These are phyloP conservation scores for Istiophorus platypterus DNA, from an alignment of 2,113 vertebrate genomes.

Conservation along the genomic window DNA sequence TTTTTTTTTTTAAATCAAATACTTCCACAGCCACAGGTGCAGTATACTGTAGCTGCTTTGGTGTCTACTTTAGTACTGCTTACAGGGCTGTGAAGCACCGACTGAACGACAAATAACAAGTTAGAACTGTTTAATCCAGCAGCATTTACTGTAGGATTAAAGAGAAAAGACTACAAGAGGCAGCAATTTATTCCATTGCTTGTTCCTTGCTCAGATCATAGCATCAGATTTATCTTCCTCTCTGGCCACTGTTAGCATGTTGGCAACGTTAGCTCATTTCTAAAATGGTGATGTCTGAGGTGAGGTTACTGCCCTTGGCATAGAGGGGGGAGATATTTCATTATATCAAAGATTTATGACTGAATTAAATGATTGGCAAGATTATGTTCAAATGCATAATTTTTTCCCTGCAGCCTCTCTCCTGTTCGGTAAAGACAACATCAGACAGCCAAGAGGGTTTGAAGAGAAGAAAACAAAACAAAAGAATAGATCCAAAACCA, in stretches of 20 bases:
- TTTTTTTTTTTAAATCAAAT: slow-evolving; percentile 25
- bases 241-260: background rate
- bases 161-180: slow-evolving; percentile 4
- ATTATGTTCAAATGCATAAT: background rate
- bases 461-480: slow-evolving; percentile 4
- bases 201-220: background rate
- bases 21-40: slow-evolving; percentile 8
- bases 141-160: background rate
- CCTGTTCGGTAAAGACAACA: background rate
- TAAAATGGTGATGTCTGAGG: background rate
- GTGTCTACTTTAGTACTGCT: slow-evolving; percentile 10
- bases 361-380: background rate
- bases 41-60: background rate
- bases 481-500: background rate
- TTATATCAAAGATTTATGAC: background rate
- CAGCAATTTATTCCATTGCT: background rate
- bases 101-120: slow-evolving; percentile 11
- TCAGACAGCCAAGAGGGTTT: background rate
- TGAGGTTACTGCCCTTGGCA: background rate
- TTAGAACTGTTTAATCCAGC: slow-evolving; percentile 9
- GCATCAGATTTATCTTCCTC: background rate
- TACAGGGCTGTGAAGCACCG: background rate
- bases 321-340: background rate
- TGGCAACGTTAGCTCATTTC: slow-evolving; percentile 7
- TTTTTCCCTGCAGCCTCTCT: background rate